Evolutionary conservation across 2,797 vertebrate genomes (phyloP).

Genomic region (Gallinago nigripennis): DNA sequence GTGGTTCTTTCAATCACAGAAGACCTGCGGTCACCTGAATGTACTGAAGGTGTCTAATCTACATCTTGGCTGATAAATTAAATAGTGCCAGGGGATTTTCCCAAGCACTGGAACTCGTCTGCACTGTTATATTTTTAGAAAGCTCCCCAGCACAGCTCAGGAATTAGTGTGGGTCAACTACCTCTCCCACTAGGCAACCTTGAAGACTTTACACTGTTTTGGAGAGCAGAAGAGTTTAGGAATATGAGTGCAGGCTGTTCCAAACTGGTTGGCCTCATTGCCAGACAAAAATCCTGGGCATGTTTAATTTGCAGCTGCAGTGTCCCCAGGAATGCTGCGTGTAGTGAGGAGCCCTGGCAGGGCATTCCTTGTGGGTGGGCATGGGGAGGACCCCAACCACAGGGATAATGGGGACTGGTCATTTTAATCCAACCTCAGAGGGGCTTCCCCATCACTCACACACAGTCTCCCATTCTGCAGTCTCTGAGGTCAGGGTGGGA

Average conservation of each 20-base stretch:
- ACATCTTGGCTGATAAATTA: not conserved
- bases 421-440: not conserved
- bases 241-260: not conserved
- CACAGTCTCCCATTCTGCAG: not conserved
- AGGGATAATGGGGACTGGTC: not conserved
- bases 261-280: not conserved
- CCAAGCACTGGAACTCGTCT: not conserved
- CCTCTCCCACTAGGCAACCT: not conserved
- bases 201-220: not conserved
- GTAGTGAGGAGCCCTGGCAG: not conserved
- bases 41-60: not conserved
- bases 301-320: not conserved
- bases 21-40: not conserved
- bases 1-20: not conserved
- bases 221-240: not conserved
- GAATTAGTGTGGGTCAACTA: not conserved
- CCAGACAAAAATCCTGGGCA: not conserved
- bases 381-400: not conserved
- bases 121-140: not conserved
- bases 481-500: not conserved
- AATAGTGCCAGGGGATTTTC: not conserved
- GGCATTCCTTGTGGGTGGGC: not conserved
- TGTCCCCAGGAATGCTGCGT: rapidly evolving
- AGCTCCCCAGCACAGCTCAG: not conserved
- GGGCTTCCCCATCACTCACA: not conserved